phyloP scores from a whole-genome alignment of 2,113 vertebrate genomes.

The Opisthocomus hoazin region DNA sequence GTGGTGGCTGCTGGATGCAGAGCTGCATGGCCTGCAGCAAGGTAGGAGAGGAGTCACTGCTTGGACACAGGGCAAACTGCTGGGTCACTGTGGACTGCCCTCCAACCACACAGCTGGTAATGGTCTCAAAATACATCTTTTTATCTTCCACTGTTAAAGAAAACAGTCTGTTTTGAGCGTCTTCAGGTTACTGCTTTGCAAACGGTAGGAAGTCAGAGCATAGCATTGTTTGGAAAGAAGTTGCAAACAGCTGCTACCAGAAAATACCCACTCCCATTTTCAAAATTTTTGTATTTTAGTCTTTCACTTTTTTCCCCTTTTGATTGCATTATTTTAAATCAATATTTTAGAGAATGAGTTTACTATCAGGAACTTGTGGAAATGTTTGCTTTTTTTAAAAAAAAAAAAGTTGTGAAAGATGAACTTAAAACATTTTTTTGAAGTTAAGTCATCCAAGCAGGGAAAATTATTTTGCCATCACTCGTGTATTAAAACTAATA shows the following conservation, averaged over 20 bases:
- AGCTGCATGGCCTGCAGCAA: too few relatives aligned
- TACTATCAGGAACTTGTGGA: background rate
- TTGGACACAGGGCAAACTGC: too few relatives aligned
- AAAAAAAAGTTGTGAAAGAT: background rate
- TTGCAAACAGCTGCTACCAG: background rate
- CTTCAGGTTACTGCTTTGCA: background rate
- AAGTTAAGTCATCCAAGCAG: background rate
- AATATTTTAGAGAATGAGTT: background rate
- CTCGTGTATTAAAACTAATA: background rate
- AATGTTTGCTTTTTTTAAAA: too few relatives aligned
- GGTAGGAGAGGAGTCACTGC: too few relatives aligned
- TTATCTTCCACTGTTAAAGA: too few relatives aligned
- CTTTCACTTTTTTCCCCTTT: background rate
- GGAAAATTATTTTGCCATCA: background rate
- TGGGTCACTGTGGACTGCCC: too few relatives aligned
- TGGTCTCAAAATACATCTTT: too few relatives aligned
- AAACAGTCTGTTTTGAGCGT: background rate
- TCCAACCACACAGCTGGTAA: too few relatives aligned
- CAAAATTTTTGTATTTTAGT: background rate
- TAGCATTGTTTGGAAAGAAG: background rate
- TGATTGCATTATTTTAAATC: background rate
- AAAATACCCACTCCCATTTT: background rate
- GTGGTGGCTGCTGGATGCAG: too few relatives aligned
- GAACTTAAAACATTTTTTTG: background rate
- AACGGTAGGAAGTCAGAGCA: background rate